Evolutionary conservation across 2,113 vertebrate species (phyloP).

Genomic region (Rhabdornis inornatus): DNA sequence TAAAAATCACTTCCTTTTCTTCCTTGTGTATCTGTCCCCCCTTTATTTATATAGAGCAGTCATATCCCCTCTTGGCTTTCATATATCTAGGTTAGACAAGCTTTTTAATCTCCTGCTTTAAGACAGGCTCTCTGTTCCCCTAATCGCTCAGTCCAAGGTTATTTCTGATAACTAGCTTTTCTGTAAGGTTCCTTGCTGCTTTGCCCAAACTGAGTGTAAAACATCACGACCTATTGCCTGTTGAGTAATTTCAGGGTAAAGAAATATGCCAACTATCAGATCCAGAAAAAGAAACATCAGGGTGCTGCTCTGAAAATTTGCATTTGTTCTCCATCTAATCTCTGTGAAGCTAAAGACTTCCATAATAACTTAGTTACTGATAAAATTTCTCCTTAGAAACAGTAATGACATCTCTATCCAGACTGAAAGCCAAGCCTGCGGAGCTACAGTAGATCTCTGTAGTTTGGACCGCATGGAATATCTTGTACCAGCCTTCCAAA

Average conservation of each 20-base stretch:
- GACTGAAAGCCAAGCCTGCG: neutral
- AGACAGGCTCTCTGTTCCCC: neutral
- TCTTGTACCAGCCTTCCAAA: neutral
- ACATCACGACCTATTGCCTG: neutral
- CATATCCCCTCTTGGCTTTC: conserved; percentile 29
- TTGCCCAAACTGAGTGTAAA: neutral
- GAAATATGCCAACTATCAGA: neutral
- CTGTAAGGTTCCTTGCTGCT: neutral
- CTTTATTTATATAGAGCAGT: conserved; percentile 20
- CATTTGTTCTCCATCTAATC: conserved; percentile 14
- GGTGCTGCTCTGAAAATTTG: conserved; percentile 16
- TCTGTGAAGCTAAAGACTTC: neutral
- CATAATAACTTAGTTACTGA: neutral
- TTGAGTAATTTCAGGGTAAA: conserved; percentile 6
- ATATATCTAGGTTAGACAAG: conserved; percentile 47
- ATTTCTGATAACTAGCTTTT: conserved; percentile 30
- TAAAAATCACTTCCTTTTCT: neutral
- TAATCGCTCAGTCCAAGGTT: conserved; percentile 23
- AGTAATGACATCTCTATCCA: neutral
- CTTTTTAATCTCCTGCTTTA: conserved; percentile 43
- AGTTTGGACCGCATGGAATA: neutral
- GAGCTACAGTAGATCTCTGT: neutral
- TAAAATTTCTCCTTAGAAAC: conserved; percentile 1
- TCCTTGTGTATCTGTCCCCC: neutral
- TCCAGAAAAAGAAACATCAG: neutral